Evolutionary conservation across 2,113 vertebrate genomes (phyloP), one percentile per base, ranked within the genome.

Genomic region (Leptobrachium ailaonicum): DNA sequence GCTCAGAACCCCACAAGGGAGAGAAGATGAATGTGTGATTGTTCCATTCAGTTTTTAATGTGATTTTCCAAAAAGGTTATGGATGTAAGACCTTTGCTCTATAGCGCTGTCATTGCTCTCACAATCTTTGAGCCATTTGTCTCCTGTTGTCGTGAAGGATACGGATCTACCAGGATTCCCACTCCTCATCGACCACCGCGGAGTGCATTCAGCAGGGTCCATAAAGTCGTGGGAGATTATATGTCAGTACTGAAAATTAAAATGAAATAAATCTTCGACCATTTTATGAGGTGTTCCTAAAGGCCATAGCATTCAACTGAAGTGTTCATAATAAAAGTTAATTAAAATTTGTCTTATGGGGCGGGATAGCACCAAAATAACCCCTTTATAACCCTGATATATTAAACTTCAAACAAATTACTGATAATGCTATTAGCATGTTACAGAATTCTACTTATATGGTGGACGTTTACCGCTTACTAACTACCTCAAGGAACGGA

Each of bases 21-120:
- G 32, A 66, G 47, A 73, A 66, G 63, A 80, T 80, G 41, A 73
- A 73, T 80, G 70, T 13, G 62, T 71, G 64, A 66, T 56, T n/a
- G 4, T 43, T 80, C 41, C 71, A 54, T 79, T 66, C 72, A 58
- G 62, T 67, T 73, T 68, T 67, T 80, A 73, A 80, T 73, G 60
- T 66, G 42, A 80, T 73, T 80, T 32, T 73, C 62, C n/a, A 40
- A 9, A 64, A 73, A 67, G 58, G 69, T 79, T 79, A 66, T 66
- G 56, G 58, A 72, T 79, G 68, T 66, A 7, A 41, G 71, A 54
- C 63, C 53, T 73, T 73, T 79, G 56, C 56, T 54, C 62, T 56
- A 2, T 56, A 8, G 45, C 20, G 47, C 41, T 54, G 66, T 12
- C 71, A 64, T 12, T 12, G 45, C 77, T 58, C 64, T 67, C 9